These are phyloP conservation scores for Carduelis carduelis DNA, from an alignment of 2,797 vertebrate species.

Conservation along the genomic window DNA sequence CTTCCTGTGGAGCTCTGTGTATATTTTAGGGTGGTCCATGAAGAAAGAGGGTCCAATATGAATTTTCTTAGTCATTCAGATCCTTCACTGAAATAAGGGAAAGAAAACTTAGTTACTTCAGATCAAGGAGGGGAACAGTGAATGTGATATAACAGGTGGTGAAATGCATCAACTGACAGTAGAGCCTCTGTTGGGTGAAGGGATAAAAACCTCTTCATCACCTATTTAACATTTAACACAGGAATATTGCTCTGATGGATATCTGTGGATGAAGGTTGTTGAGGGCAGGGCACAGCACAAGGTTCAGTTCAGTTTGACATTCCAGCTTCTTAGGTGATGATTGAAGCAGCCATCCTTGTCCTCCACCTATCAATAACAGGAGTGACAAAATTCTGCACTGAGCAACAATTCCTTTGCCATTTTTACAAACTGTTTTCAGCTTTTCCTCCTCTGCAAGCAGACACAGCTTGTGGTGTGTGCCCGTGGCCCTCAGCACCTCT, in stretches of 20 bases:
- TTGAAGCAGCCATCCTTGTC: background rate
- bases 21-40: background rate
- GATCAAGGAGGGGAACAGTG: background rate
- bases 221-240: background rate
- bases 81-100: background rate
- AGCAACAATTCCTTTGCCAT: background rate
- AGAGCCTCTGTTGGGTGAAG: background rate
- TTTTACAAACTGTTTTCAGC: background rate
- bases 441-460: background rate
- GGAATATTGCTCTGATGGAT: background rate
- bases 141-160: background rate
- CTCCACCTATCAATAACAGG: fast-evolving
- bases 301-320: background rate
- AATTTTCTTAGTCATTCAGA: background rate
- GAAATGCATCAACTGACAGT: background rate
- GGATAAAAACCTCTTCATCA: background rate
- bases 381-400: background rate
- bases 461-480: background rate
- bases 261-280: background rate
- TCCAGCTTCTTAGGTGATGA: background rate
- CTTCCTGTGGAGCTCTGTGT: background rate
- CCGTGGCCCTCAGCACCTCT: fast-evolving
- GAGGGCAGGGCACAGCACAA: background rate
- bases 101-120: background rate
- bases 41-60: background rate